These are phyloP conservation scores for Eurystomus gularis DNA, from an alignment of 2,113 vertebrate genomes.

Conservation along the genomic window DNA sequence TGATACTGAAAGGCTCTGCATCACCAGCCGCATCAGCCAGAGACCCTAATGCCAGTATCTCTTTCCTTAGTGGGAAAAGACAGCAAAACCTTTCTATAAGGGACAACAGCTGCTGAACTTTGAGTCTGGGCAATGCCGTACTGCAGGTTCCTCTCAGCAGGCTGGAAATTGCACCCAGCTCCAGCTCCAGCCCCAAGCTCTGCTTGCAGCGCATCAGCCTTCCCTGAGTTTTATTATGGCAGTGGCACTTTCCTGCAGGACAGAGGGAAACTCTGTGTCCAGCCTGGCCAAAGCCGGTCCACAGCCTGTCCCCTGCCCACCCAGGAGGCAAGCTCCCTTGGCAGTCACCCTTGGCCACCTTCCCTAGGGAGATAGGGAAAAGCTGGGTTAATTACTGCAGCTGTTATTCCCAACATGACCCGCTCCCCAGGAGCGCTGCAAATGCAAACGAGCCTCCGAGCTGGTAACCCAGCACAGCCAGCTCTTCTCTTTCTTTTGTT, in stretches of 20 bases:
- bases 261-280: neutral
- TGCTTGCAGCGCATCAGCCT: neutral
- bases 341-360: neutral
- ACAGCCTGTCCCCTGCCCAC: neutral
- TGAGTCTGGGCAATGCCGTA: neutral
- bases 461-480: neutral
- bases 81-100: neutral
- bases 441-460: neutral
- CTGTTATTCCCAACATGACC: neutral
- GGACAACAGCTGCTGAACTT: neutral
- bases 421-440: neutral
- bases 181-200: neutral
- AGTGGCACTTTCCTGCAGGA: neutral
- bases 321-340: neutral
- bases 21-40: neutral
- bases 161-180: neutral
- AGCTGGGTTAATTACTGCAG: neutral
- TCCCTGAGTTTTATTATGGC: neutral
- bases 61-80: neutral
- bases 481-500: neutral
- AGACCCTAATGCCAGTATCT: neutral
- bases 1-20: neutral
- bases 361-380: neutral
- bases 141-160: neutral
- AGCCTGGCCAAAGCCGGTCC: neutral